These are phyloP conservation scores for Drosophila mimica DNA, from an alignment of 2,888 invertebrate genomes.

Conservation along the genomic window DNA sequence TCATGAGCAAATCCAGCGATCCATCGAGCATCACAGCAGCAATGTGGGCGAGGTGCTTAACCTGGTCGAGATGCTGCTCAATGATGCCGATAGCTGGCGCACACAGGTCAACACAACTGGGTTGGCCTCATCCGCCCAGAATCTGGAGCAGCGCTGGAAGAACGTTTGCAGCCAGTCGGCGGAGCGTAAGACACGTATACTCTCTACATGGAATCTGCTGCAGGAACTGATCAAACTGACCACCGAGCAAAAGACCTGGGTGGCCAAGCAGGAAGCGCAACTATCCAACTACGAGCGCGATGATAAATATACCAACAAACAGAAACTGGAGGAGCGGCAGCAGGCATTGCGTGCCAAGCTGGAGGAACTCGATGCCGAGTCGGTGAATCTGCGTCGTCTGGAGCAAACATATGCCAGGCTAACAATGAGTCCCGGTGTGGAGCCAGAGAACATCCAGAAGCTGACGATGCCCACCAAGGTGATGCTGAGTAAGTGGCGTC, in stretches of 20 bases:
- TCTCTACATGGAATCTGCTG: slow-evolving; percentile 87
- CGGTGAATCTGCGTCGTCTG: slow-evolving; percentile 87
- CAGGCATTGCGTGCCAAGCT: slow-evolving; percentile 86
- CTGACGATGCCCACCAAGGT: slow-evolving; percentile 87
- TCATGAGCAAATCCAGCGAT: slow-evolving; percentile 90
- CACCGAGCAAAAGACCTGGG: slow-evolving; percentile 87
- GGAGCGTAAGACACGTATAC: slow-evolving; percentile 89
- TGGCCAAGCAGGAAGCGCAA: slow-evolving; percentile 88
- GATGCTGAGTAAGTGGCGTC: slow-evolving; percentile 88
- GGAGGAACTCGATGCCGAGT: slow-evolving; percentile 86
- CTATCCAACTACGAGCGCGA: slow-evolving; percentile 87
- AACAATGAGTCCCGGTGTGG: slow-evolving; percentile 88
- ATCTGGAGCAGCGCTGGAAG: slow-evolving; percentile 92
- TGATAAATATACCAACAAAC: slow-evolving; percentile 86
- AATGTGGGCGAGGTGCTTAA: slow-evolving; percentile 92
- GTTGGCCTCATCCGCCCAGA: slow-evolving; percentile 88
- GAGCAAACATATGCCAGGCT: slow-evolving; percentile 90
- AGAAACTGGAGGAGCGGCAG: slow-evolving; percentile 87
- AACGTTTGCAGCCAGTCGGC: slow-evolving; percentile 90
- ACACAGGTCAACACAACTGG: slow-evolving; percentile 90
- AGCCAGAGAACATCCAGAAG: slow-evolving; percentile 89
- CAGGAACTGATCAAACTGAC: slow-evolving; percentile 87
- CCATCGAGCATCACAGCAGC: slow-evolving; percentile 91
- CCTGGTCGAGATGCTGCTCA: slow-evolving; percentile 91
- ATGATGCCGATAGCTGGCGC: slow-evolving; percentile 90